Evolutionary conservation across 2,797 vertebrate genomes (phyloP), one percentile per base, ranked within the genome.

Genomic region (Atherinosoma microstoma): DNA sequence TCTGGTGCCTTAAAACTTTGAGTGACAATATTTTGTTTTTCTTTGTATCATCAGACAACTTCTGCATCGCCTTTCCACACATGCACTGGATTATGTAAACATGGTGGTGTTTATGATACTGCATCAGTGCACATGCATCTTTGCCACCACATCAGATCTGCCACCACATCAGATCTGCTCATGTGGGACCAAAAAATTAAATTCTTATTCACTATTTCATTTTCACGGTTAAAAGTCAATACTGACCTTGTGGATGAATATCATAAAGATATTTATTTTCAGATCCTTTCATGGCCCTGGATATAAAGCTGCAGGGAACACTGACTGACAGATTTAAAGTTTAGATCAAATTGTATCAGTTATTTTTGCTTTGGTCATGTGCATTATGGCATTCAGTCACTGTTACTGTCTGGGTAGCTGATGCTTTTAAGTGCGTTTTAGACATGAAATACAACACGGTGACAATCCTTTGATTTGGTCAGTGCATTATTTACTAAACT

Each of bases 211-310:
- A 67, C 29, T 32, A 54, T 76, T 89, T 86, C 10, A 79, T 76
- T 83, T 73, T 66, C 42, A 58, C 63, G 60, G 67, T 73, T 78
- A 45, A 77, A 89, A 90, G 89, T 88, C 82, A 76, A 77, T 79
- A 59, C 32, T 51, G 78, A 85, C 83, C 80, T 82, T 73, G 64
- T 64, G 64, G 80, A 76, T 3, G 70, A 84, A 72, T 38, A 15
- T 70, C 58, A 79, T 68, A 61, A 81, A 67, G 65, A 29, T 64
- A 27, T 80, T 68, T 78, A 13, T 78, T 69, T 75, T 45, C 4
- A 47, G 51, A 62, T 35, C 30, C 22, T 32, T 62, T 58, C 11
- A 49, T 16, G 2, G 66, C 61, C 61, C 38, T 15, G 47, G 20
- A 49, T 58, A 30, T n/a, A 54, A 61, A 62, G 75, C 60, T 61